Percentiles rank a stretch among this genome's conserved stretches.
Conservation (phyloP, 1,140 invertebrate genomes). For the Adelges cooleyi region DNA sequence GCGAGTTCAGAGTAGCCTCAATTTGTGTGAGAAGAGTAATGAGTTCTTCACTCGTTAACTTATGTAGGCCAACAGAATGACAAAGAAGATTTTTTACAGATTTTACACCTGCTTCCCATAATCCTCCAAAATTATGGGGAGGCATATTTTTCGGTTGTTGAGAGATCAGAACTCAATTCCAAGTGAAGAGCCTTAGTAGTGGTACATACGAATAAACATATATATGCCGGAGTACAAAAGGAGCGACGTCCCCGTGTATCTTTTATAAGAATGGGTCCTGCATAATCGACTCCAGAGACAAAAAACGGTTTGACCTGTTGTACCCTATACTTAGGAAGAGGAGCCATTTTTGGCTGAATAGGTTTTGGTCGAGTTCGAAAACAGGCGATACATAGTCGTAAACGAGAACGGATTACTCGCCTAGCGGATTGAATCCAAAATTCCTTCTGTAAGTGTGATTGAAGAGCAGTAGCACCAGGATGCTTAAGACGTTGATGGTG, state of each 20-base stretch:
- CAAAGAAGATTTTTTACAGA: slow-evolving; percentile 36
- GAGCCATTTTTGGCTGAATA: background rate
- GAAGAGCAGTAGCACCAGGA: background rate
- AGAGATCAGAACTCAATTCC: slow-evolving; percentile 33
- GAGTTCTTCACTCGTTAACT: slow-evolving; percentile 31
- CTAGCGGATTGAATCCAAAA: slow-evolving; percentile 14
- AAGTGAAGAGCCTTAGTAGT: slow-evolving; percentile 35
- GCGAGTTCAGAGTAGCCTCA: slow-evolving; percentile 36
- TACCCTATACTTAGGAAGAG: background rate
- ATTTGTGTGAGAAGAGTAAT: slow-evolving; percentile 33
- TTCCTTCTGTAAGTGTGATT: background rate
- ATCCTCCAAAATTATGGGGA: slow-evolving; percentile 37
- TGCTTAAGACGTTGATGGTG: background rate
- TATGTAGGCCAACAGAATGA: background rate
- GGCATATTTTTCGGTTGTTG: slow-evolving; percentile 33
- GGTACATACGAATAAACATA: slow-evolving; percentile 35
- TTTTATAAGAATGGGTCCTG: background rate
- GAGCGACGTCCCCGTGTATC: slow-evolving; percentile 32
- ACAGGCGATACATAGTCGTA: background rate
- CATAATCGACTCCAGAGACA: background rate
- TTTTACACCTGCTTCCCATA: slow-evolving; percentile 38
- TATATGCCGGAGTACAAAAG: slow-evolving; percentile 29
- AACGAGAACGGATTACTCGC: background rate
- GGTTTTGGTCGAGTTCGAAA: background rate
- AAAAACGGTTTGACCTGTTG: background rate